A percentile compares a stretch with the other conserved stretches of the same genome.
phyloP scores from a whole-genome alignment of 2,797 vertebrate species.

The Halcyon leucocephala region DNA sequence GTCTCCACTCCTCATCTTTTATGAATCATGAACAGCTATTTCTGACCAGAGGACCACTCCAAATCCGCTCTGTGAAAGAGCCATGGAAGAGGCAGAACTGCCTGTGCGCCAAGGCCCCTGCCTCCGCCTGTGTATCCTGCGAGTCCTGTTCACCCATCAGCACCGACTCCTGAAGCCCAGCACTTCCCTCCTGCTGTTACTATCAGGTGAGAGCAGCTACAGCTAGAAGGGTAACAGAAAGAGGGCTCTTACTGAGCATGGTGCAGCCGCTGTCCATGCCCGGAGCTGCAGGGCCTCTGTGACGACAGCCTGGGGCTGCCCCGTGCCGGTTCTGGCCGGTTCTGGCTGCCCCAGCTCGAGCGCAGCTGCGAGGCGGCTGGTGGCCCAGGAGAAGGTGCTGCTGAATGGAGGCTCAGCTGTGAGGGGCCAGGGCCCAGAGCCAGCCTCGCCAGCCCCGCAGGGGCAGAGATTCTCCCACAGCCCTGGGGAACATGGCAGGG shows the following conservation, averaged over 20 bases:
- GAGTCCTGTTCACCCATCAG: too few relatives aligned
- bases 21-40: accelerated
- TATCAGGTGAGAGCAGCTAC: accelerated
- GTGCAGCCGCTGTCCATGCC: accelerated
- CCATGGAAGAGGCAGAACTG: not conserved
- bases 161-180: not conserved
- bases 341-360: not conserved
- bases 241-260: accelerated
- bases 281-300: accelerated
- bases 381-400: not conserved
- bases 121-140: not conserved
- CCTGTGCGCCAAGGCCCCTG: accelerated
- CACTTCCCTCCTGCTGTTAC: not conserved
- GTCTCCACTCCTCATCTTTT: not conserved
- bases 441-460: accelerated
- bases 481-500: accelerated
- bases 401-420: not conserved
- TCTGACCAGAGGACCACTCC: not conserved
- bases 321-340: accelerated
- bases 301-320: accelerated
- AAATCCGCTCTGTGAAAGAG: not conserved
- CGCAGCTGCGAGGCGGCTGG: not conserved
- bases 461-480: not conserved
- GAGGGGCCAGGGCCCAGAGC: not conserved
- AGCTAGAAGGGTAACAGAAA: not conserved